These are phyloP conservation scores for Anadara kagoshimensis DNA, from an alignment of 1,140 invertebrate genomes.

Conservation along the genomic window DNA sequence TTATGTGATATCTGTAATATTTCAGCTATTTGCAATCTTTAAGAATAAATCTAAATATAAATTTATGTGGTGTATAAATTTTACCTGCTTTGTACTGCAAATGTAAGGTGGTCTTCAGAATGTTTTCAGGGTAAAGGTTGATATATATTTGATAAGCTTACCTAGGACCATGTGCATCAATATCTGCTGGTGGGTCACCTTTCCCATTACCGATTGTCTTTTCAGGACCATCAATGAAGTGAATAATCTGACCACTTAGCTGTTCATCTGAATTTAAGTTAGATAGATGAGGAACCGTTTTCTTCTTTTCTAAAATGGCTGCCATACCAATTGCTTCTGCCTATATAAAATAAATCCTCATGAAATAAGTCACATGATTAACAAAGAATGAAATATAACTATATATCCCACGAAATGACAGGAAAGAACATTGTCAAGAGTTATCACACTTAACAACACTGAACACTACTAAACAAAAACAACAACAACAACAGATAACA, in stretches of 20 bases:
- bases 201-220: slow-evolving; percentile 75
- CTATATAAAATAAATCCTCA: not conserved
- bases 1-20: too few relatives aligned
- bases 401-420: too few relatives aligned
- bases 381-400: too few relatives aligned
- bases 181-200: slow-evolving; percentile 67
- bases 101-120: too few relatives aligned
- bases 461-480: too few relatives aligned
- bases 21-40: too few relatives aligned
- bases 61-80: not conserved
- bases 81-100: too few relatives aligned
- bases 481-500: too few relatives aligned
- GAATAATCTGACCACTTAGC: slow-evolving; percentile 77
- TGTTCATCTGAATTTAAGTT: slow-evolving; percentile 80
- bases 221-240: slow-evolving; percentile 75
- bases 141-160: slow-evolving; percentile 48
- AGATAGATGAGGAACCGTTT: slow-evolving; percentile 76
- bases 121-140: too few relatives aligned
- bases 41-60: slow-evolving; percentile 9
- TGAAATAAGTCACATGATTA: too few relatives aligned
- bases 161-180: slow-evolving; percentile 78
- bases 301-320: slow-evolving; percentile 73
- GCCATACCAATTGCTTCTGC: slow-evolving; percentile 15
- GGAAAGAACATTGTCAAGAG: too few relatives aligned
- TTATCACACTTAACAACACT: too few relatives aligned